These are phyloP conservation scores for Mylabris sibirica DNA, from an alignment of 2,888 invertebrate species.

Conservation along the genomic window DNA sequence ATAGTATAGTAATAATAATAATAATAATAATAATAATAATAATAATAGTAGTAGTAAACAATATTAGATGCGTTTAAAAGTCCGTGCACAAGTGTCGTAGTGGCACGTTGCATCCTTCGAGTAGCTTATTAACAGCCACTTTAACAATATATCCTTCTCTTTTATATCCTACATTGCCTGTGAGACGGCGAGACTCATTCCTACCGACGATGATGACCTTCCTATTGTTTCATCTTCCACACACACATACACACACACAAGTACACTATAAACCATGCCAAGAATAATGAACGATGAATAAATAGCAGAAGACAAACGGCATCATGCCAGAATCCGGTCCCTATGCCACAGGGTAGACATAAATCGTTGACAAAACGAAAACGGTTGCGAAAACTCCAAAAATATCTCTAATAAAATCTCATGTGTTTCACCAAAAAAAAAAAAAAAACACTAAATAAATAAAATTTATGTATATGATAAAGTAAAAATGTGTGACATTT, in stretches of 20 bases:
- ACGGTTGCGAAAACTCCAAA: conserved; percentile 6
- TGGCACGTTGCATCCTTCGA: conserved; percentile 26
- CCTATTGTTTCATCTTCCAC: conserved; percentile 30
- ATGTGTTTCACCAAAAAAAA: not conserved
- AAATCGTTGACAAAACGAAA: conserved; percentile 9
- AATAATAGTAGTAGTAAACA: not conserved
- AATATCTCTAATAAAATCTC: conserved; percentile 9
- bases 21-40: not conserved
- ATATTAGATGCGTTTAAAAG: conserved; percentile 1
- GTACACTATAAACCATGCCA: conserved; percentile 26
- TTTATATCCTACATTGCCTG: conserved; percentile 24
- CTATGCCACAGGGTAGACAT: not conserved
- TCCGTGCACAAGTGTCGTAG: conserved; percentile 29
- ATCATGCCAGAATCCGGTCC: conserved; percentile 15
- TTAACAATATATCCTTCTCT: conserved; percentile 26
- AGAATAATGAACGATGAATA: conserved; percentile 33
- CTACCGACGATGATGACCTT: conserved; percentile 35
- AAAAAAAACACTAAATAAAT: not conserved
- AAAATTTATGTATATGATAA: too few species aligned
- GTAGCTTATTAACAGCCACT: conserved; percentile 33
- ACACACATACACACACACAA: not conserved
- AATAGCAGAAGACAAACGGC: conserved; percentile 25
- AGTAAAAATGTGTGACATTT: not conserved
- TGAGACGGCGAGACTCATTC: conserved; percentile 23
- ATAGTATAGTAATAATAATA: too few species aligned